phyloP scores from a whole-genome alignment of 1,140 invertebrate species.

The Globodera ellingtonae region DNA sequence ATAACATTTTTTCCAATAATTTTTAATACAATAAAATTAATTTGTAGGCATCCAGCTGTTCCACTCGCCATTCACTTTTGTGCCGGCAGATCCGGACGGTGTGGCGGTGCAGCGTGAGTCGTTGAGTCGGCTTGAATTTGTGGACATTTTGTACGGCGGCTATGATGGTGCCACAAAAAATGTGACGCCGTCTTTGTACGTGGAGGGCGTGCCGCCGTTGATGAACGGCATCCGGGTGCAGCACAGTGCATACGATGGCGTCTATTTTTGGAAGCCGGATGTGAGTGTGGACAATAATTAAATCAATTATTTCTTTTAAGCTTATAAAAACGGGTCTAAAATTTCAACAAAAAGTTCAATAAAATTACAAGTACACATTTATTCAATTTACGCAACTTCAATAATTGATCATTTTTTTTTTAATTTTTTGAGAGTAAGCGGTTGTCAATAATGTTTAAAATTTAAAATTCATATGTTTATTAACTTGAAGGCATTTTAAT shows the following conservation, averaged over 20 bases:
- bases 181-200: conserved; percentile 58
- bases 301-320: neutral
- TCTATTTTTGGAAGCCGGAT: conserved; percentile 56
- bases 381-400: too few species aligned
- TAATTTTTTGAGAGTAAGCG: too few species aligned
- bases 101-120: conserved; percentile 60
- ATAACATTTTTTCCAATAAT: neutral
- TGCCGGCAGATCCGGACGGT: conserved; percentile 58
- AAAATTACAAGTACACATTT: too few species aligned
- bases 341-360: too few species aligned
- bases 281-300: neutral
- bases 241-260: conserved; percentile 59
- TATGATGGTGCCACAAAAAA: conserved; percentile 61
- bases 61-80: conserved; percentile 58
- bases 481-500: too few species aligned
- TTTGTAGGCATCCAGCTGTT: conserved; percentile 55
- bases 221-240: conserved; percentile 64
- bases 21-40: conserved; percentile 16
- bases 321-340: too few species aligned
- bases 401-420: too few species aligned
- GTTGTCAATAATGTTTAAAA: too few species aligned
- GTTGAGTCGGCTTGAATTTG: conserved; percentile 55
- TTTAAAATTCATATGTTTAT: too few species aligned
- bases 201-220: conserved; percentile 64
- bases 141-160: conserved; percentile 64